phyloP scores from a whole-genome alignment of 2,888 invertebrate genomes.

The Tetanocera ferruginea region DNA sequence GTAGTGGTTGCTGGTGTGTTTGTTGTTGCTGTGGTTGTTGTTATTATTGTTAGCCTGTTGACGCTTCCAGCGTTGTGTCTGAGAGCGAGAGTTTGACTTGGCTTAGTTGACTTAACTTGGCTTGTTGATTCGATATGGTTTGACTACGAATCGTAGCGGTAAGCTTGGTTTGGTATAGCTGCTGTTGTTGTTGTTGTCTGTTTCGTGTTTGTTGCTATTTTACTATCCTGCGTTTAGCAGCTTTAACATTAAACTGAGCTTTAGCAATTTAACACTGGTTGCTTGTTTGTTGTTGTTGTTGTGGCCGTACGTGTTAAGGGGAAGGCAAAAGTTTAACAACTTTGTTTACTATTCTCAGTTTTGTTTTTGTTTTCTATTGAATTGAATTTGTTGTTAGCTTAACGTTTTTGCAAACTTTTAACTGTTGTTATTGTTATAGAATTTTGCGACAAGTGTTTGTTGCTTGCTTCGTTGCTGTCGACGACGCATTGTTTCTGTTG shows the following conservation, averaged over 20 bases:
- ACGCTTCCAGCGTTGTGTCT: neutral
- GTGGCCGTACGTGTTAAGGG: neutral
- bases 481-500: neutral
- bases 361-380: neutral
- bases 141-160: neutral
- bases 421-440: constrained; percentile 5
- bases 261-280: neutral
- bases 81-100: neutral
- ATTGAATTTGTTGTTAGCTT: neutral
- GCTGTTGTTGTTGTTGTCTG: constrained; percentile 1
- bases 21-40: neutral
- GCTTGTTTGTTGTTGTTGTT: neutral
- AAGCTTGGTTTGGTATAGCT: neutral
- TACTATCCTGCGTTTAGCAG: constrained; percentile 29
- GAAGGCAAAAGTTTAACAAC: neutral
- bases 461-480: neutral
- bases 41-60: constrained; percentile 46
- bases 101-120: neutral
- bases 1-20: neutral
- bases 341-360: neutral
- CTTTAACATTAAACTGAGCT: constrained; percentile 33
- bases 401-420: neutral
- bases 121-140: neutral
- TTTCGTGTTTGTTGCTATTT: constrained; percentile 42
- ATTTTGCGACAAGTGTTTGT: neutral